These are phyloP conservation scores for Sorex fumeus DNA, from an alignment of 2,113 vertebrate genomes.

Conservation along the genomic window DNA sequence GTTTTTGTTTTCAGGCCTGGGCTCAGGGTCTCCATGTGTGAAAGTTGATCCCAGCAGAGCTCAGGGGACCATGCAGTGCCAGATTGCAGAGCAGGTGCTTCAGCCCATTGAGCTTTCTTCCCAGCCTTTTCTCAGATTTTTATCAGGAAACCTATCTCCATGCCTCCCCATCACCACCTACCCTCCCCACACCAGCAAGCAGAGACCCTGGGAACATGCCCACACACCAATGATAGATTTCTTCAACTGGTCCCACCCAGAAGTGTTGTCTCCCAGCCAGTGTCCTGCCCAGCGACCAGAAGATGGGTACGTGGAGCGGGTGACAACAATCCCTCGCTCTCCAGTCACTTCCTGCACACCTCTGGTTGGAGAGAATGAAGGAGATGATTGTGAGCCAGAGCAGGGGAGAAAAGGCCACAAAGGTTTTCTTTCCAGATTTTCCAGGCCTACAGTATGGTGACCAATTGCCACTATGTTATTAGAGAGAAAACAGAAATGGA, in stretches of 20 bases:
- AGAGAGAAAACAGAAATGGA: neutral
- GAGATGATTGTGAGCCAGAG: neutral
- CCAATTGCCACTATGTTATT: neutral
- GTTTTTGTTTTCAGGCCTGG: too few species aligned
- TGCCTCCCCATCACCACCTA: too few species aligned
- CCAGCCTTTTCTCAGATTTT: neutral
- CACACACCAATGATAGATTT: conserved; percentile 94
- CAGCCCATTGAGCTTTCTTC: too few species aligned
- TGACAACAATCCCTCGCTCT: conserved; percentile 85
- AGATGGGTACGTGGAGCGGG: conserved; percentile 94
- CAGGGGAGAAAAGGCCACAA: neutral
- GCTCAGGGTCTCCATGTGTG: too few species aligned
- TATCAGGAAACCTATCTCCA: neutral
- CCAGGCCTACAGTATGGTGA: fast-evolving
- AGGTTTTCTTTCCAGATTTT: neutral
- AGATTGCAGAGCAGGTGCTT: too few species aligned
- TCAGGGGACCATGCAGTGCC: too few species aligned
- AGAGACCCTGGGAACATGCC: neutral
- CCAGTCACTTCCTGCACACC: conserved; percentile 79
- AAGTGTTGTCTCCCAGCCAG: conserved; percentile 95
- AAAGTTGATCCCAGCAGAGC: too few species aligned
- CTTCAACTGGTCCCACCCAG: conserved; percentile 90
- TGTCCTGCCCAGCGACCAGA: conserved; percentile 96
- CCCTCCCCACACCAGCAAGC: too few species aligned
- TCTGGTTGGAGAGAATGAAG: conserved; percentile 73